Evolutionary conservation across 1,140 invertebrate genomes (phyloP).

Genomic region (Drosophila mayri): DNA sequence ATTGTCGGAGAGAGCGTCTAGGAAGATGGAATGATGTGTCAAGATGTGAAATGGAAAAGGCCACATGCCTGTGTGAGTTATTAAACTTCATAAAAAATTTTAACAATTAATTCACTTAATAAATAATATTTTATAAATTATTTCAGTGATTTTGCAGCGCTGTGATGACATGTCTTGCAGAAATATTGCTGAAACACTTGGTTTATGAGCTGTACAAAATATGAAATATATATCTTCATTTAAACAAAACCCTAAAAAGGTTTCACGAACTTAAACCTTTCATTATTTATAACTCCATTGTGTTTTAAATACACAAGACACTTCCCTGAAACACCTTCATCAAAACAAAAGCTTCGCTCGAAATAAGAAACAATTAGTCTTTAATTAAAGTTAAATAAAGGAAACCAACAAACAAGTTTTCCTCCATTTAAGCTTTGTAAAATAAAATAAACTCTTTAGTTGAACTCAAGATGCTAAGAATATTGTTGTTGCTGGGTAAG

Average conservation of each 20-base stretch:
- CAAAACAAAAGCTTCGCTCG: conserved; percentile 1
- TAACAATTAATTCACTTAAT: not conserved
- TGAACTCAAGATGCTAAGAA: conserved; percentile 10
- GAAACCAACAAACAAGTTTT: not conserved
- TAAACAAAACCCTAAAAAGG: not conserved
- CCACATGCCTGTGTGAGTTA: conserved; percentile 34
- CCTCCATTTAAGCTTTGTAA: not conserved
- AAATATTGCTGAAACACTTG: conserved; percentile 27
- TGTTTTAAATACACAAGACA: not conserved
- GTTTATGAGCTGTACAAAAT: not conserved
- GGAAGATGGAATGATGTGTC: conserved; percentile 35
- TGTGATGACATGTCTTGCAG: conserved; percentile 43
- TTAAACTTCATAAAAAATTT: not conserved
- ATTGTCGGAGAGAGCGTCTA: conserved; percentile 24
- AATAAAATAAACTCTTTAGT: conserved; percentile 1
- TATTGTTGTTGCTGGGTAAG: conserved; percentile 28
- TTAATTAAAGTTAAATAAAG: conserved; percentile 15
- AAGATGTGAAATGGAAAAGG: conserved; percentile 52
- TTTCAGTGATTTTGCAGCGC: conserved; percentile 16
- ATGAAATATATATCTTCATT: not conserved
- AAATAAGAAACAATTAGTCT: not conserved
- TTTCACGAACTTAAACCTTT: not conserved
- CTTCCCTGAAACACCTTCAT: conserved; percentile 1
- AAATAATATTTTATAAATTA: not conserved
- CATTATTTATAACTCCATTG: not conserved